Conservation (phyloP, 2,113 vertebrate genomes). For the Bufo bufo region DNA sequence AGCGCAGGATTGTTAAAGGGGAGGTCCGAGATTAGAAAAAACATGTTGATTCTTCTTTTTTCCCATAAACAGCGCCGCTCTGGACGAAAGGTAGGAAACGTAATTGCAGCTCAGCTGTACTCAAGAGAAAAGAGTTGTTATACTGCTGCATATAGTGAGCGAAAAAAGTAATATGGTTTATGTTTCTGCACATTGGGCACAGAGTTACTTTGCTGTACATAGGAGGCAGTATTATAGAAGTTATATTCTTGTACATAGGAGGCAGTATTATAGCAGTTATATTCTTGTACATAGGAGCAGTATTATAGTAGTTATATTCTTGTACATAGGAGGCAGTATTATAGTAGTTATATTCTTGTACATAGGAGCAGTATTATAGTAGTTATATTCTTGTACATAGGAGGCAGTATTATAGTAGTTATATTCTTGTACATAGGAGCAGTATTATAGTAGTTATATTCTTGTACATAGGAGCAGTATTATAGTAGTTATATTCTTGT, state of each 20-base stretch:
- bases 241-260: no score
- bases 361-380: background rate
- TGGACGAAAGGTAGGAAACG: background rate
- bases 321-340: background rate
- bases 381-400: constrained; percentile 2
- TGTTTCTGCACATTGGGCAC: no score
- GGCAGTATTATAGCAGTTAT: no score
- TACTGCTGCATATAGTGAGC: no score
- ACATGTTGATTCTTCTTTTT: no score
- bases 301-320: no score
- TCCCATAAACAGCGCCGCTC: background rate
- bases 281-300: no score
- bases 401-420: constrained; percentile 11
- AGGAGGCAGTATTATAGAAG: no score
- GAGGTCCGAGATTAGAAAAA: background rate
- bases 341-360: background rate
- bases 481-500: constrained; percentile 4
- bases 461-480: constrained; percentile 1
- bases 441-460: constrained; percentile 6
- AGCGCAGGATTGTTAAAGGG: background rate
- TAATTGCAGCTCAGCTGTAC: no score
- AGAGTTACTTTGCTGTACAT: no score
- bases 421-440: constrained; percentile 10
- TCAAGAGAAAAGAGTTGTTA: no score
- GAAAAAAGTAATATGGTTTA: no score